These are phyloP conservation scores for Patella depressa DNA, from an alignment of 2,888 invertebrate genomes.

Conservation along the genomic window DNA sequence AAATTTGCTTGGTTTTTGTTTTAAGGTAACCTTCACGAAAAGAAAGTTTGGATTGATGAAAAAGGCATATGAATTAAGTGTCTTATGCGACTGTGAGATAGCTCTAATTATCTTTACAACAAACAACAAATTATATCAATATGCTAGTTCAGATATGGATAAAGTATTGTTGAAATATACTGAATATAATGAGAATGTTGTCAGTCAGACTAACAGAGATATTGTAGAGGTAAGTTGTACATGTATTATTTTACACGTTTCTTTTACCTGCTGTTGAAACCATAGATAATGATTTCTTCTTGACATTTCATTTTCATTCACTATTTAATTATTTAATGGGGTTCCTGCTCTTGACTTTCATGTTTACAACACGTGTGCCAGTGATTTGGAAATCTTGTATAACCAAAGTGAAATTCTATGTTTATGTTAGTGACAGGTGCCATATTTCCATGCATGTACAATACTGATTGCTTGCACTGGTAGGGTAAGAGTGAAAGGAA, in stretches of 20 bases:
- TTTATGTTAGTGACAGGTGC: too few relatives aligned
- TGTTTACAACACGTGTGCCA: not conserved
- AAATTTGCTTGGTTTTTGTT: constrained; percentile 31
- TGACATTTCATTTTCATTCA: not conserved
- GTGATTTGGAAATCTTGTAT: too few relatives aligned
- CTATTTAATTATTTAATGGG: constrained; percentile 7
- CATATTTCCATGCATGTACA: too few relatives aligned
- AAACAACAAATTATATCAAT: constrained; percentile 92
- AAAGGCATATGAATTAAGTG: constrained; percentile 99
- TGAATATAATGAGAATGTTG: constrained; percentile 99
- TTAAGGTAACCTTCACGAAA: constrained; percentile 99
- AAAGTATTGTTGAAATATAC: constrained; percentile 97
- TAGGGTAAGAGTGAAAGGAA: too few relatives aligned
- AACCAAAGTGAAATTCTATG: too few relatives aligned
- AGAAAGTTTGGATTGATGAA: constrained; percentile 99
- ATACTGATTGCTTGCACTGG: too few relatives aligned
- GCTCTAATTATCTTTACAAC: constrained; percentile 99
- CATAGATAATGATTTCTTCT: not conserved
- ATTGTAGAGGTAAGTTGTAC: constrained; percentile 93
- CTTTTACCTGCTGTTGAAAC: too few relatives aligned
- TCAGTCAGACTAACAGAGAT: constrained; percentile 98
- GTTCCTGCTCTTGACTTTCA: not conserved
- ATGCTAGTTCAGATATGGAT: constrained; percentile 99
- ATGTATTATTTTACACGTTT: not conserved
- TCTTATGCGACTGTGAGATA: constrained; percentile 99